These are phyloP conservation scores for Balaeniceps rex DNA, from an alignment of 2,113 vertebrate species.

Conservation along the genomic window DNA sequence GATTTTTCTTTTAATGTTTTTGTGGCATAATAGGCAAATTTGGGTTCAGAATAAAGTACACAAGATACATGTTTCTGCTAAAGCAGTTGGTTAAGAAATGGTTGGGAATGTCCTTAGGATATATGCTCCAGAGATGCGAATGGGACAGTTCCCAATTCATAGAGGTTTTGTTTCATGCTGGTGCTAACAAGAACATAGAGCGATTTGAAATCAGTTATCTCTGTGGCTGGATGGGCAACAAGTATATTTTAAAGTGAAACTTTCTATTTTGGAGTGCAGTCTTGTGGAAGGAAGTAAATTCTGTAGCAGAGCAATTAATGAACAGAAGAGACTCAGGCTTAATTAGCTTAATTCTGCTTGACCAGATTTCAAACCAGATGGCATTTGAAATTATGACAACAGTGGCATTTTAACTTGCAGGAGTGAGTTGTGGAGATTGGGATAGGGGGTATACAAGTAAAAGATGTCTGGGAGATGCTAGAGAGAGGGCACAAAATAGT, in stretches of 20 bases:
- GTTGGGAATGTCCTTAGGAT: not conserved
- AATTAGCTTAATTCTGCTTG: constrained; percentile 3
- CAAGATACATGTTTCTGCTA: not conserved
- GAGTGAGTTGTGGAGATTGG: not conserved
- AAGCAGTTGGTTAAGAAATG: not conserved
- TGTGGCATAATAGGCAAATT: not conserved
- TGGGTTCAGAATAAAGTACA: not conserved
- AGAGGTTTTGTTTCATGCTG: not conserved
- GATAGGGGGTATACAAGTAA: not conserved
- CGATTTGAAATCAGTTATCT: not conserved
- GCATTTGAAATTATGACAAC: not conserved
- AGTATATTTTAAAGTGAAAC: not conserved
- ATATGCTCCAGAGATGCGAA: not conserved
- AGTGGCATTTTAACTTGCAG: not conserved
- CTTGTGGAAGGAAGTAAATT: not conserved
- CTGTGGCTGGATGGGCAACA: not conserved
- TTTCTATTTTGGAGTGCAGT: not conserved
- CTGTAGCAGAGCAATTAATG: not conserved
- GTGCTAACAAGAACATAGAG: not conserved
- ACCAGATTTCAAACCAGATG: constrained; percentile 30
- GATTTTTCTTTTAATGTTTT: not conserved
- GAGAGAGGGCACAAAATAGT: not conserved
- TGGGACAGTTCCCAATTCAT: not conserved
- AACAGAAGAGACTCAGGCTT: not conserved
- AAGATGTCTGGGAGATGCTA: not conserved